These are phyloP conservation scores for Drosophila varians DNA, from an alignment of 1,140 invertebrate genomes.

Conservation along the genomic window DNA sequence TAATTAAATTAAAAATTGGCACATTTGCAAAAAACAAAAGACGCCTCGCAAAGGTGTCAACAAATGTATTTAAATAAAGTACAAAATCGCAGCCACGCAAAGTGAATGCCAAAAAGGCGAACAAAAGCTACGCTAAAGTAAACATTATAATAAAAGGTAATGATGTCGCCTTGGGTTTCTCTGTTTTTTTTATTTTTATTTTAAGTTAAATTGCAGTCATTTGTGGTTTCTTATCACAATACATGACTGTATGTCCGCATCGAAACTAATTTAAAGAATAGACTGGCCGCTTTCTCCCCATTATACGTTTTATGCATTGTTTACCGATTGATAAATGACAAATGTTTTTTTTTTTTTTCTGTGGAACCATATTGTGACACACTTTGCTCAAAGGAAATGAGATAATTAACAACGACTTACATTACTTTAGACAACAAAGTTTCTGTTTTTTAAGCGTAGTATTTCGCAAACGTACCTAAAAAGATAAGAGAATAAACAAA, in stretches of 20 bases:
- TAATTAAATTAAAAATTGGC: conserved; percentile 48
- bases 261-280: not conserved
- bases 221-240: conserved; percentile 2
- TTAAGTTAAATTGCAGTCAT: not conserved
- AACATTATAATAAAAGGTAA: conserved; percentile 40
- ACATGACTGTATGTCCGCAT: conserved; percentile 18
- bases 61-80: conserved; percentile 37
- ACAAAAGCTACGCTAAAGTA: conserved; percentile 19
- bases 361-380: no score
- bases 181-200: not conserved
- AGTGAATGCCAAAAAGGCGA: conserved; percentile 17
- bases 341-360: conserved; percentile 1
- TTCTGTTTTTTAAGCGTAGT: not conserved
- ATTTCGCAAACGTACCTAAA: conserved; percentile 47
- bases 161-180: conserved; percentile 23
- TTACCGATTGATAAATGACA: conserved; percentile 4
- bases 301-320: conserved; percentile 3
- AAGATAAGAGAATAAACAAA: conserved; percentile 28
- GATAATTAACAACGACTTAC: not conserved
- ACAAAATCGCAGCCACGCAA: conserved; percentile 27
- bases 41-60: conserved; percentile 23
- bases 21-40: conserved; percentile 34
- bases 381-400: not conserved
- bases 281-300: conserved; percentile 12
- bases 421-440: not conserved